Evolutionary conservation across 2,797 vertebrate species (phyloP), one percentile per base, ranked within the genome.

Genomic region (Phaenicophaeus curvirostris): DNA sequence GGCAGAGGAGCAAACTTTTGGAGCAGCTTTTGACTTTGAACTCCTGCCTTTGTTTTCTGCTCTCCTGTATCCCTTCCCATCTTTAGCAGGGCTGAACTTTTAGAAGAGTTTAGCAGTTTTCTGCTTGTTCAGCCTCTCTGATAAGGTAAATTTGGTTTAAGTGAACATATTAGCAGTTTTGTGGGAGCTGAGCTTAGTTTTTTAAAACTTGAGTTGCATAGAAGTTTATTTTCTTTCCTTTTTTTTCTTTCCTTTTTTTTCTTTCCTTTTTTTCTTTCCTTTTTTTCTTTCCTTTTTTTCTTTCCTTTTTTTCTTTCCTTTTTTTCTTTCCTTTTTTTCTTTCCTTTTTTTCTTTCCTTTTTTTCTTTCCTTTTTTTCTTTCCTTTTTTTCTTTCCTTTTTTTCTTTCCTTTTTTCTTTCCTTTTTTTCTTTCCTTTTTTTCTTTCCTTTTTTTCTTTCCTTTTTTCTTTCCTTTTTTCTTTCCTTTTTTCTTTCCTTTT

Each of bases 1-100:
- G 42, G 72, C 89, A 87, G 89, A 95, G 88, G 69, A 96, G 96
- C 79, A 67, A 93, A 96, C 91, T 96, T 85, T 66, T 46, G 15
- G 4, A 94, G 95, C 94, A 79, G 76, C 88, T 94, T 44, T 44
- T 44, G 42, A 44, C 42, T 92, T 44, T 11, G 30, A 61, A 11
- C 81, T 87, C 21, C 31, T 4, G 58, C 86, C 75, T 87, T 74
- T 81, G 17, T 61, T 74, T 66, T 39, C 91, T 74, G 86, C 68
- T 84, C 66, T 87, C 44, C 66, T 35, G 15, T 78, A 5, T 65
- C 89, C 76, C 73, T 94, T 63, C 71, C 83, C 71, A 21, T 9
- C 79, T 55, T 4, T 5, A 46, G 71, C 66, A 53, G 37, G 33
- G 59, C 66, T 50, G 66, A 94, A 87, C 85, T 91, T 90, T 37